Base-by-base conservation (phyloP, 2,888 invertebrate species). In the Drosophila anomelani region DNA sequence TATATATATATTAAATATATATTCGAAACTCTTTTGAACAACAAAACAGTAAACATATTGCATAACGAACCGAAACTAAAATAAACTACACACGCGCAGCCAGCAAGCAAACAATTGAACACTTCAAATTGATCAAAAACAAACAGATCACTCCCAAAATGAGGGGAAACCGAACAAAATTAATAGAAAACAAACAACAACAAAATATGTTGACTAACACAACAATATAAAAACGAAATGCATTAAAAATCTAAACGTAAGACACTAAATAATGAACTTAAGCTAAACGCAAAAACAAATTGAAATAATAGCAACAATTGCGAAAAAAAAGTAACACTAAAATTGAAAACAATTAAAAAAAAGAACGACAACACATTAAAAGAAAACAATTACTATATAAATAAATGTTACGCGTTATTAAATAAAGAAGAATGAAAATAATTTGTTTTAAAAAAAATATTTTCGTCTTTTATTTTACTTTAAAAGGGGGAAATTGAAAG, bases 381-480 rank as follows among this genome's bases (percentile, higher is more conserved):
- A 79, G 78, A 85, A 88, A 90, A 88, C 89, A 90, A 92, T 90
- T 89, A 91, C 91, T 90, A 91, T 92, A 92, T 91, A 91, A 91
- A 90, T 91, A 91, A 92, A 95, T 95, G 95, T 95, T 95, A 95
- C 94, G 95, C 95, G 95, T 95, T 95, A 95, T 94, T 94, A 94
- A 94, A 94, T 94, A 90, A 89, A 91, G 91, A 91, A 94, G 88
- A 90, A 91, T 91, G 90, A 91, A 91, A 91, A 90, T 88, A 90
- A 92, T 91, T 92, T 92, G 92, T 92, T 92, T 92, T 91, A 91
- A n/a, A 92, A 91, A 90, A 90, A 87, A 77, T 36, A 54, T 13
- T 0, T n/a, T 39, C 51, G 38, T 29, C 15, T 44, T 53, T 60
- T 51, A 43, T 23, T 46, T 23, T 0, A 1, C 4, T 34, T 26